Base-by-base conservation (phyloP, 1,140 invertebrate species). In the Cyrtorhinus lividipennis region DNA sequence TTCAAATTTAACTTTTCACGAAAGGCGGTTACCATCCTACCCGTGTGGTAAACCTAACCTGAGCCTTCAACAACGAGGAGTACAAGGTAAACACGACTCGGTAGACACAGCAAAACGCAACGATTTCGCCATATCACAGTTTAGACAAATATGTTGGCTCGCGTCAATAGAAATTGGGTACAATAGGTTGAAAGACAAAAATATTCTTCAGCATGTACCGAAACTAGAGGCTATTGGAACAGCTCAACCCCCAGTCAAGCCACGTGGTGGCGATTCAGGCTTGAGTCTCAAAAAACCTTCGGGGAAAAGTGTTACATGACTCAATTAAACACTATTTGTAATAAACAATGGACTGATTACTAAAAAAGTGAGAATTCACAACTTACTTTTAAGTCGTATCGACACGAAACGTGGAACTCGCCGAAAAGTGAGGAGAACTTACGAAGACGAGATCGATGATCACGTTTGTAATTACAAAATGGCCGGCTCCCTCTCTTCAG, bases 371-470 rank as follows among this genome's bases (percentile, higher is more conserved):
- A 63, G 5, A 53, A 62, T 46, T 62, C 18, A 59, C 27, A n/a
- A n/a, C n/a, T n/a, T n/a, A n/a, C n/a, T n/a, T 23, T 58, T 59
- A 62, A 64, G 53, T 64, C 64, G 26, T 59, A 48, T 12, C 18
- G 27, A 48, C 61, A 62, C 61, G 61, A 62, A 62, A 62, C 61
- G 61, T 62, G 48, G 45, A 24, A 15, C 26, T 15, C 26, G 46
- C 61, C 22, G 48, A 38, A 38, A 38, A 38, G n/a, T n/a, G n/a
- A n/a, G n/a, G n/a, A n/a, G n/a, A n/a, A n/a, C n/a, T n/a, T n/a
- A n/a, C n/a, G n/a, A n/a, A n/a, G n/a, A n/a, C n/a, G n/a, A n/a
- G n/a, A n/a, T n/a, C n/a, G n/a, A n/a, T n/a, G n/a, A n/a, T n/a
- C n/a, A n/a, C n/a, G n/a, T n/a, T n/a, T n/a, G n/a, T n/a, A n/a